Percentiles rank a stretch among this genome's conserved stretches.
phyloP scores from a whole-genome alignment of 2,113 vertebrate species.

The Scophthalmus maximus region DNA sequence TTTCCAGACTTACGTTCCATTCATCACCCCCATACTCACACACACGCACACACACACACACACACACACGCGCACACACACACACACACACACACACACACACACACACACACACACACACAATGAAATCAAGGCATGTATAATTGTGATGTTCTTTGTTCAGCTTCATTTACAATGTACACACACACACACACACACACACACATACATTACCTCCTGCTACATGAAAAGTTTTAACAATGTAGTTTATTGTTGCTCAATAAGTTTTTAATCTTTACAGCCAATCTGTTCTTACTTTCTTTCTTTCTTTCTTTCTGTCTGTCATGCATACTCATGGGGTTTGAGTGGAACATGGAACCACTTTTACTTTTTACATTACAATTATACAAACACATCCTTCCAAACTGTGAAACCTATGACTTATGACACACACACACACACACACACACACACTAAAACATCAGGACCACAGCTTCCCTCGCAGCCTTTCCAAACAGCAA shows the following conservation, averaged over 20 bases:
- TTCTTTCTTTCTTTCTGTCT: conserved; percentile 7
- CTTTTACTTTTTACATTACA: no score
- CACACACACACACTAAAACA: no score
- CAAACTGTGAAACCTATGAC: no score
- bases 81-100: conserved; percentile 5
- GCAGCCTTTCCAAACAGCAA: background rate
- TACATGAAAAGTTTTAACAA: conserved; percentile 23
- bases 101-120: conserved; percentile 1
- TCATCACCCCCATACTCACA: conserved; percentile 29
- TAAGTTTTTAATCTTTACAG: background rate
- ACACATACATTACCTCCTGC: conserved; percentile 9
- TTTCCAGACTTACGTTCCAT: conserved; percentile 59
- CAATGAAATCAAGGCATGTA: conserved; percentile 26
- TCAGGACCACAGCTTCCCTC: background rate
- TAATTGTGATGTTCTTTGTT: conserved; percentile 40
- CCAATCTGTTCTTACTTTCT: conserved; percentile 7
- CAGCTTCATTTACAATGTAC: conserved; percentile 38
- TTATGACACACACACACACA: no score
- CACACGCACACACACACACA: conserved; percentile 7
- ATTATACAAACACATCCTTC: conserved; percentile 23
- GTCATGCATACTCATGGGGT: conserved; percentile 2
- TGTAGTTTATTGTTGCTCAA: conserved; percentile 9
- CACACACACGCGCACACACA: background rate
- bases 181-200: background rate
- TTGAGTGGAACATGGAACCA: no score